Base-by-base conservation (phyloP, 2,888 invertebrate species). In the Teleogryllus oceanicus region DNA sequence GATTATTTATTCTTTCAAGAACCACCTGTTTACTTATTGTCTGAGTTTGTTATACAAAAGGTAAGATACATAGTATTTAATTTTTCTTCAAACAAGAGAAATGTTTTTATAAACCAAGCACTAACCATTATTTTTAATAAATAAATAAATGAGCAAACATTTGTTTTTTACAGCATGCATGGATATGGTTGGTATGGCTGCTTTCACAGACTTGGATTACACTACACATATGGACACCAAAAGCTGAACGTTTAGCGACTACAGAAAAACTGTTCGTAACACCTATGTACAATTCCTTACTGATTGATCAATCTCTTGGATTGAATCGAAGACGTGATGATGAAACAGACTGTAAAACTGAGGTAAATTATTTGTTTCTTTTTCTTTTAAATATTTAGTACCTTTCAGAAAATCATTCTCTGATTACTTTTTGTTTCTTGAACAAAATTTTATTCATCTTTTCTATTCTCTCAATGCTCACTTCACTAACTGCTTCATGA, bases 191-290 rank as follows among this genome's bases (percentile, higher is more conserved):
- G 3, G 83, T 94, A 11, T 95, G 95, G 94, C 88, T 95, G 84
- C 85, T 94, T 2, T 95, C 96, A 0, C 96, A 97, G 86, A 89
- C 93, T 0, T 97, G 97, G 95, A 92, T 96, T 62, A 93, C 95
- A 1, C 86, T 92, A 79, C 96, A 97, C 86, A 90, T 96, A 79
- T 98, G 97, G 97, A 90, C 89, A 79, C 95, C 96, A 2, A 91
- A 91, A 80, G 94, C 94, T 84, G 95, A 96, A 85, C 91, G 94
- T 83, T 90, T 97, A 83, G 95, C 96, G 0, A 90, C 92, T 74
- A 94, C 96, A 0, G 96, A 96, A 85, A 93, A 92, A 85, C 88
- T 98, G 76, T 98, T 96, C 86, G 91, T 94, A 10, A 91, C 92
- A 82, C 94, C 96, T 2, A 94, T 95, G 92, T 97, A 96, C 87